phyloP scores from a whole-genome alignment of 2,113 vertebrate species.

The Pungitius pungitius region DNA sequence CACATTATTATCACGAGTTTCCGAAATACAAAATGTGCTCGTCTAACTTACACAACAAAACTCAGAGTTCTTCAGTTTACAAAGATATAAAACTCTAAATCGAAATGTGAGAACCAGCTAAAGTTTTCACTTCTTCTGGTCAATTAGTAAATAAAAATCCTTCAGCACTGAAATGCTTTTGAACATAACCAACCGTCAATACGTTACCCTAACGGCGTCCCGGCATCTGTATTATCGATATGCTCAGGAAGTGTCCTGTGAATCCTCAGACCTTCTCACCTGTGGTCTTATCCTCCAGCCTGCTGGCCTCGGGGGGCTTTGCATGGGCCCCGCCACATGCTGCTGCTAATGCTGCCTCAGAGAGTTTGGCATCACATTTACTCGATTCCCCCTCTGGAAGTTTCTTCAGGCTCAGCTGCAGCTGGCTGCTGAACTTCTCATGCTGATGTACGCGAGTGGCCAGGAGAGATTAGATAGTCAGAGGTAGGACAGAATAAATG shows the following conservation, averaged over 20 bases:
- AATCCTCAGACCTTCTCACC: slow-evolving; percentile 72
- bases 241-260: background rate
- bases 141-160: background rate
- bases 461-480: background rate
- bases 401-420: slow-evolving; percentile 83
- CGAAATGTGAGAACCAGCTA: background rate
- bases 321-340: slow-evolving; percentile 52
- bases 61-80: background rate
- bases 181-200: background rate
- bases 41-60: background rate
- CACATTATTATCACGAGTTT: background rate
- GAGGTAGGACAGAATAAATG: background rate
- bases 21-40: background rate
- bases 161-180: background rate
- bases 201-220: background rate
- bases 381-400: slow-evolving; percentile 68
- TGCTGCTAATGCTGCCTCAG: slow-evolving; percentile 63
- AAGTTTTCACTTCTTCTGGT: background rate
- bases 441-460: slow-evolving; percentile 80
- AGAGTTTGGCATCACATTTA: slow-evolving; percentile 79
- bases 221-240: background rate
- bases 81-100: background rate
- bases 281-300: slow-evolving; percentile 85
- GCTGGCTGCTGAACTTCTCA: slow-evolving; percentile 95
- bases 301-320: slow-evolving; percentile 80